Conservation (phyloP, 2,888 invertebrate species). For the Leucophenga maculata region DNA sequence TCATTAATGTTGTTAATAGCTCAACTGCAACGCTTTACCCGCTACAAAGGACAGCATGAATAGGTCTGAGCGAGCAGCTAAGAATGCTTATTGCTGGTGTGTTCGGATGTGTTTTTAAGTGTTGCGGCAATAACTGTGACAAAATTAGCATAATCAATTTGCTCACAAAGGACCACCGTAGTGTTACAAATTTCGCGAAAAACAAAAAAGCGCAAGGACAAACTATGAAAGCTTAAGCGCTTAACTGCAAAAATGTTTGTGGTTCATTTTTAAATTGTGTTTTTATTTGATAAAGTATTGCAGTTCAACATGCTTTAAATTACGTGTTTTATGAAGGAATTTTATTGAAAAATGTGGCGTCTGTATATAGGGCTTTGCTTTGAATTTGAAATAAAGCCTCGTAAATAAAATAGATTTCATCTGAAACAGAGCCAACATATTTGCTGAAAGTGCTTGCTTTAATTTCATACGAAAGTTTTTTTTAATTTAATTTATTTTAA, state of each 20-base stretch:
- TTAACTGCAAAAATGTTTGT: not conserved
- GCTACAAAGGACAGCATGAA: not conserved
- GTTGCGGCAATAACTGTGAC: conserved; percentile 38
- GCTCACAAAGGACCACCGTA: conserved; percentile 7
- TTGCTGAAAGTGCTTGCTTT: too few species aligned
- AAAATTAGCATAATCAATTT: conserved; percentile 63
- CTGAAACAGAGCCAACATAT: too few species aligned
- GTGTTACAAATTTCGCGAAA: not conserved
- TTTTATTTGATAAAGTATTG: not conserved
- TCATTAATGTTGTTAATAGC: conserved; percentile 54
- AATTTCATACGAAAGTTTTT: too few species aligned
- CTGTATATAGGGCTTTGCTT: too few species aligned
- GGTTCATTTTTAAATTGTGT: not conserved
- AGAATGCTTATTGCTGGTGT: not conserved
- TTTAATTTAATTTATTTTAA: too few species aligned
- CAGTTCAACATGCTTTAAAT: too few species aligned
- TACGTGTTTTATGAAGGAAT: too few species aligned
- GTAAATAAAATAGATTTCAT: too few species aligned
- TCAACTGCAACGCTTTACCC: conserved; percentile 7
- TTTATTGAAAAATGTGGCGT: too few species aligned
- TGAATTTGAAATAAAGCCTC: too few species aligned
- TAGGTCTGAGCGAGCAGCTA: too few species aligned
- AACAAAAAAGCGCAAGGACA: not conserved
- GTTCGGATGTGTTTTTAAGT: conserved; percentile 35
- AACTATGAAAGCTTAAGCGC: not conserved